phyloP scores from a whole-genome alignment of 2,797 vertebrate genomes.

The Eospalax fontanierii region DNA sequence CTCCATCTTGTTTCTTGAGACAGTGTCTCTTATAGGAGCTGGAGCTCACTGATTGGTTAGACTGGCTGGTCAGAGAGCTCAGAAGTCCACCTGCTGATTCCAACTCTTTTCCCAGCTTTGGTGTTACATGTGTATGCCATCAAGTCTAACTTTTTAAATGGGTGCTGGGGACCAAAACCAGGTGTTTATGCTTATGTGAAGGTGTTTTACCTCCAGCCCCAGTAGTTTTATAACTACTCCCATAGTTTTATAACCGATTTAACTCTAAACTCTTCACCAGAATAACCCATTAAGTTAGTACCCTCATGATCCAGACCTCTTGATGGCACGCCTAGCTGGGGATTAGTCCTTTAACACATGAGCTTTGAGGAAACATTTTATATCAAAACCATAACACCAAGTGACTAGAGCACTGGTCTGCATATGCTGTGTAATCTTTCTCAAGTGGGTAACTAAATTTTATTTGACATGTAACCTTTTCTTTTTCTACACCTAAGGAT shows the following conservation, averaged over 20 bases:
- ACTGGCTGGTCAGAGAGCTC: neutral
- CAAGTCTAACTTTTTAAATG: neutral
- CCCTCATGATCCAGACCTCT: neutral
- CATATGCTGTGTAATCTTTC: neutral
- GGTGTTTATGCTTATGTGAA: neutral
- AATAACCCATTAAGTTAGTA: neutral
- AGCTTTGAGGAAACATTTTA: neutral
- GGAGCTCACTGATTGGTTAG: neutral
- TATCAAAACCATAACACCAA: neutral
- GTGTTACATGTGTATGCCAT: neutral
- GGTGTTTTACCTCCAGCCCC: neutral
- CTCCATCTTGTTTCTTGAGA: neutral
- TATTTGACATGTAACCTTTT: slow-evolving; percentile 43
- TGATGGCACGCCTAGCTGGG: neutral
- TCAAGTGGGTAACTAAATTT: neutral
- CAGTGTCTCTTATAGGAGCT: neutral
- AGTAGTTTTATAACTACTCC: neutral
- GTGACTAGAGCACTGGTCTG: neutral
- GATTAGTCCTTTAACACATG: neutral
- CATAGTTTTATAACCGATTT: neutral
- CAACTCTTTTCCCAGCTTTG: neutral
- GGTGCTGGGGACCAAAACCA: neutral
- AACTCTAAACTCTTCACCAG: neutral
- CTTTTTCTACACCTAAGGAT: neutral
- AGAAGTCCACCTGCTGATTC: too few relatives aligned